Conservation (phyloP, 2,797 vertebrate species). For the Bovichtus variegatus region DNA sequence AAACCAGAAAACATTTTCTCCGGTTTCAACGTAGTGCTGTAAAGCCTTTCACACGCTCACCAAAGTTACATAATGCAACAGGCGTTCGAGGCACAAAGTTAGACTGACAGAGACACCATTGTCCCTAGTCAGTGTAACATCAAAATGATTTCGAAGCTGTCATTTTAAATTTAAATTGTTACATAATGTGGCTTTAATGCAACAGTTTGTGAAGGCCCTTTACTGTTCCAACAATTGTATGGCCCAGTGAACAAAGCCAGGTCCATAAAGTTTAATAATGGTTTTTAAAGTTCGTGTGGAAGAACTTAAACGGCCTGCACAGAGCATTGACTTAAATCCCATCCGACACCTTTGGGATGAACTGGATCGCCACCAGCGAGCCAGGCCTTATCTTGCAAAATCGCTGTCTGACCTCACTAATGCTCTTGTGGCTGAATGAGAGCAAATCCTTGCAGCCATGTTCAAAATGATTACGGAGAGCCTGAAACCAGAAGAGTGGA, state of each 20-base stretch:
- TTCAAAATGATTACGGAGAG: neutral
- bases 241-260: neutral
- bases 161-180: neutral
- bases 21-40: too few species aligned
- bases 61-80: too few species aligned
- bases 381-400: conserved; percentile 4
- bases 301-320: neutral
- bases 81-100: too few species aligned
- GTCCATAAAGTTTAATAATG: neutral
- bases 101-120: neutral
- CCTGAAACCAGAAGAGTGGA: neutral
- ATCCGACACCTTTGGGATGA: neutral
- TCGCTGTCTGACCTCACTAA: neutral
- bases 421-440: neutral
- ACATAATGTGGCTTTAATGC: neutral
- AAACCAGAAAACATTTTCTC: too few species aligned
- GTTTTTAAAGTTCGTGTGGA: neutral
- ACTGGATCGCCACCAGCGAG: neutral
- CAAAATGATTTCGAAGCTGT: neutral
- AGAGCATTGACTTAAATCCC: too few species aligned
- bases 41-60: too few species aligned
- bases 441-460: neutral
- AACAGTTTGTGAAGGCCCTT: neutral
- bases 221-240: neutral
- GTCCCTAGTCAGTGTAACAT: neutral